Evolutionary conservation across 2,888 invertebrate genomes (phyloP), one percentile per base, ranked within the genome.

Genomic region (Spisula subtruncata): DNA sequence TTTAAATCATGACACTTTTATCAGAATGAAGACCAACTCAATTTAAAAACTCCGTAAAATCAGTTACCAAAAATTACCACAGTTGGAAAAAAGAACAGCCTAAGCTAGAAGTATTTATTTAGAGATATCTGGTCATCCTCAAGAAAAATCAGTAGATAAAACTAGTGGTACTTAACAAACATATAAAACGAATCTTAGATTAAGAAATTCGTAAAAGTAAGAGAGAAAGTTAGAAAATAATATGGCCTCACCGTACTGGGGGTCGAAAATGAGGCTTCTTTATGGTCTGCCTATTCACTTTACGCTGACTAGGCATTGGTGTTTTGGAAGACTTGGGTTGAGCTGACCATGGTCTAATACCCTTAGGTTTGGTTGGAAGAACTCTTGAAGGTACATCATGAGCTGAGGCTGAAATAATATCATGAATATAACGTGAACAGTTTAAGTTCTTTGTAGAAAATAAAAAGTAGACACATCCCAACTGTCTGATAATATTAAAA

Each of bases 261-360:
- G 91, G 83, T 66, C 71, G 81, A 66, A 92, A 89, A 56, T 91
- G 91, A 51, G 92, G 90, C 51, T 89, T 92, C 60, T 90, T 83
- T 35, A 92, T 86, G 1, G 91, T 86, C 60, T 91, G 91, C 46
- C 91, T 25, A n/a, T 85, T 80, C 1, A 92, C 48, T 86, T 87
- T 91, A 20, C 92, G 54, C 81, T 90, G 90, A 14, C 54, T 41
- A 16, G 80, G 60, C 35, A 51, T 20, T 10, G 81, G 51, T 35
- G 86, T 56, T 81, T 89, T 89, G 48, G 83, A 75, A 14, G 83
- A 56, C 75, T 88, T 91, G 16, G 92, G 90, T 29, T 90, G 91
- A 20, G 92, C 92, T 0, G 92, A 91, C 92, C 92, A 92, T n/a
- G 92, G 92, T 46, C 92, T 71, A 1, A 92, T 86, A 60, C 92